Base-by-base conservation (phyloP, 2,888 invertebrate species). In the Thecocarcelia acutangulata region DNA sequence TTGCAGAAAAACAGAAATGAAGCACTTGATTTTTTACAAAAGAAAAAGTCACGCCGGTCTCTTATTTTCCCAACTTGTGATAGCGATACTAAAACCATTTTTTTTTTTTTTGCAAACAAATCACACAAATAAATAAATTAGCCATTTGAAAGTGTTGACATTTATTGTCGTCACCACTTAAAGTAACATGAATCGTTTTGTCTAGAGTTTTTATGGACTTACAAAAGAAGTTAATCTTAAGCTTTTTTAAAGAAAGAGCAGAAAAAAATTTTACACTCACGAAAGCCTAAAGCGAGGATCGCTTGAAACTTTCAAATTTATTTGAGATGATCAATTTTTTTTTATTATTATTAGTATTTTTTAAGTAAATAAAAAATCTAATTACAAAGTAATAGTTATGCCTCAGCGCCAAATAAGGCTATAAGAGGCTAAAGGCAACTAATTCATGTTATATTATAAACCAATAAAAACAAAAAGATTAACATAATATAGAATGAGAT, bases 61-160 rank as follows among this genome's bases (percentile, higher is more conserved):
- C 54, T 5, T 40, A 33, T 58, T 75, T 75, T 44, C 44, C 40
- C 11, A 54, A 46, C 50, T 52, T 40, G 64, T 15, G 12, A 42
- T 40, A 6, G 13, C 28, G 48, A 42, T 59, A 54, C 12, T 42
- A 46, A 64, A 78, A 50, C 15, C 59, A 56, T 77, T 59, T 37
- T 64, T 64, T 37, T 64, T 64, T 68, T 73, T 24, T 42, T 42
- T 24, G 15, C 44, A 80, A 83, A 73, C 75, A 80, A 80, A 83
- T 85, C 86, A 84, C 79, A 85, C 85, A 86, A 87, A 87, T 87
- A 88, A 88, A 88, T 88, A 88, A 88, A 88, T 88, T 88, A 87
- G 86, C 86, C 81, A 77, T 83, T 75, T 70, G 84, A 85, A 85
- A 86, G 86, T 88, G 88, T 86, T 88, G 89, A 88, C 88, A 86